Evolutionary conservation across 2,888 invertebrate species (phyloP).

Genomic region (Drosophila vallismaia): DNA sequence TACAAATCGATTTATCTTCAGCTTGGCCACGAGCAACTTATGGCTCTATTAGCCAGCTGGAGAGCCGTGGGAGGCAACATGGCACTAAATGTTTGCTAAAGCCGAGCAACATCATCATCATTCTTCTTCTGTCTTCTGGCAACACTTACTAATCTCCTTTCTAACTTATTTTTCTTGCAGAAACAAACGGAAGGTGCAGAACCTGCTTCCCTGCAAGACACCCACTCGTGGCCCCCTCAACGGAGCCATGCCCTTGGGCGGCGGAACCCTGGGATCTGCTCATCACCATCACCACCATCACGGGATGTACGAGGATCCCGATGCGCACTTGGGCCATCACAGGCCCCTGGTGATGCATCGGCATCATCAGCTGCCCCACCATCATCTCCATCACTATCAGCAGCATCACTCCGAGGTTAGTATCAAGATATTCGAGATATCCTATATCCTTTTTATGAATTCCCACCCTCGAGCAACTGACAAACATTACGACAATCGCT

Average conservation of each 20-base stretch:
- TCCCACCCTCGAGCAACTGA: constrained; percentile 25
- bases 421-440: constrained; percentile 18
- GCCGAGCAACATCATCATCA: constrained; percentile 35
- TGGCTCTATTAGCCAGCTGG: constrained; percentile 59
- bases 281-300: constrained; percentile 80
- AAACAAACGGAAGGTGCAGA: constrained; percentile 94
- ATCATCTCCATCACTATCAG: constrained; percentile 70
- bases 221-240: constrained; percentile 85
- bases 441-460: constrained; percentile 1
- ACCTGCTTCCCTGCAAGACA: constrained; percentile 92
- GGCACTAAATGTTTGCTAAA: constrained; percentile 29
- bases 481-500: constrained; percentile 75
- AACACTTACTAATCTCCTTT: constrained; percentile 32
- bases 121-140: background rate
- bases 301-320: constrained; percentile 88
- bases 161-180: constrained; percentile 85
- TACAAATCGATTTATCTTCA: constrained; percentile 82
- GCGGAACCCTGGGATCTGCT: constrained; percentile 86
- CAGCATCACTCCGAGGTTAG: constrained; percentile 83
- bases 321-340: constrained; percentile 86
- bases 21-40: constrained; percentile 56
- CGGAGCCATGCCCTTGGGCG: constrained; percentile 80
- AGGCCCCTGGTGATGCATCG: constrained; percentile 85
- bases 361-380: constrained; percentile 75
- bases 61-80: constrained; percentile 1